These are phyloP conservation scores for Ectemnius lituratus DNA, from an alignment of 2,888 invertebrate genomes.

Conservation along the genomic window DNA sequence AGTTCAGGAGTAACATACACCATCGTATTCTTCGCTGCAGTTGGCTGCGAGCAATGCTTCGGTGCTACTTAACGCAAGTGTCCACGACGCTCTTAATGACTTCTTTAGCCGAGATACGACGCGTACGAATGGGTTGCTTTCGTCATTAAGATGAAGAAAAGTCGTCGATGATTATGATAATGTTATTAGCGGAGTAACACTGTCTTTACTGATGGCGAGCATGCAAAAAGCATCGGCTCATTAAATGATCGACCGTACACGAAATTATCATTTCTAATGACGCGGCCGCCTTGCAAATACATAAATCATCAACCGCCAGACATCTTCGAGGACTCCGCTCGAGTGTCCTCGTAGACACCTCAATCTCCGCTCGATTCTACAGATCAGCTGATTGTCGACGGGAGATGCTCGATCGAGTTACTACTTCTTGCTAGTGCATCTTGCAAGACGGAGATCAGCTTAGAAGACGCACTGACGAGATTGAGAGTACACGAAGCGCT, in stretches of 20 bases:
- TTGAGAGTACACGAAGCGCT: background rate
- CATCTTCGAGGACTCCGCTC: conserved; percentile 46
- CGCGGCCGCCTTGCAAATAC: conserved; percentile 29
- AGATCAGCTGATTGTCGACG: no score
- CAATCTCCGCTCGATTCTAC: background rate
- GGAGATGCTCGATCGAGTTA: no score
- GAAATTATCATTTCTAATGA: conserved; percentile 48
- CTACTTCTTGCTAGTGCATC: no score
- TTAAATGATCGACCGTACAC: background rate
- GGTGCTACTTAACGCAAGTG: no score
- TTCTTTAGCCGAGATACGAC: no score
- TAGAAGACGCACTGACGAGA: no score
- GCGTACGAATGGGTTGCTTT: no score
- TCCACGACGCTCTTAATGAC: no score
- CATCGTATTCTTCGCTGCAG: no score
- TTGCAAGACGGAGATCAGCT: no score
- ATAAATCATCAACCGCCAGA: conserved; percentile 35
- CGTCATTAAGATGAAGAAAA: no score
- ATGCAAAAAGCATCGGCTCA: conserved; percentile 14
- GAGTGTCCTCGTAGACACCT: background rate
- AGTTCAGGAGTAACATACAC: background rate
- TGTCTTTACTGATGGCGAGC: conserved; percentile 23
- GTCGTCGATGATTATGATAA: conserved; percentile 28
- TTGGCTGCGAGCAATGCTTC: background rate
- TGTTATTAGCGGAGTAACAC: conserved; percentile 49